Evolutionary conservation across 2,113 vertebrate genomes (phyloP).

Genomic region (Plotosus lineatus): DNA sequence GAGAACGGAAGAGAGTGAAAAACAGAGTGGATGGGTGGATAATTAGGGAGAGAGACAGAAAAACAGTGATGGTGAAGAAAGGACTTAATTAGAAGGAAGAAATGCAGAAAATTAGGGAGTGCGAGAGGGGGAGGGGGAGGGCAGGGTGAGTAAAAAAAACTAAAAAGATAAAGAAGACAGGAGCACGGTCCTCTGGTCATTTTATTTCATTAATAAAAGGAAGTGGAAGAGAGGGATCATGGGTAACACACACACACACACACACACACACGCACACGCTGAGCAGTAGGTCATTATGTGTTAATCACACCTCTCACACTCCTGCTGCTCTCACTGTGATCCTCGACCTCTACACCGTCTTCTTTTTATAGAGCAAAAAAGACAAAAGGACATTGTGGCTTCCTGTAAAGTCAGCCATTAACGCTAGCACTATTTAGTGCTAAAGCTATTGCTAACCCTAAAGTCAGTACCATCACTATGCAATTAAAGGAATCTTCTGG

Average conservation of each 20-base stretch:
- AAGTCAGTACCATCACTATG: no score
- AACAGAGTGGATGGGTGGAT: conserved; percentile 9
- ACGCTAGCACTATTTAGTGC: not conserved
- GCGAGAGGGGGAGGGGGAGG: not conserved
- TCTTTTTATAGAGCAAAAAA: conserved; percentile 37
- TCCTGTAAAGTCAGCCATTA: conserved; percentile 18
- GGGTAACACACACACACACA: conserved; percentile 13
- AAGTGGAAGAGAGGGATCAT: conserved; percentile 33
- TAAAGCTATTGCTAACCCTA: not conserved
- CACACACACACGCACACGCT: conserved; percentile 24
- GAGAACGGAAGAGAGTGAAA: not conserved
- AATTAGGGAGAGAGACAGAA: conserved; percentile 23
- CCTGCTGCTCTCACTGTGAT: conserved; percentile 22
- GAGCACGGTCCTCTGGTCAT: not conserved
- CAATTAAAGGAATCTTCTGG: not conserved
- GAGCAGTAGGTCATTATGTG: conserved; percentile 42
- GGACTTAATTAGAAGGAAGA: conserved; percentile 32
- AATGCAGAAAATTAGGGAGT: conserved; percentile 15
- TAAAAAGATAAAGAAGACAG: not conserved
- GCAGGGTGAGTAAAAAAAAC: not conserved
- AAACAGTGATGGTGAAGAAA: conserved; percentile 17
- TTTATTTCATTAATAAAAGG: conserved; percentile 44
- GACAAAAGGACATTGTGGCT: conserved; percentile 18
- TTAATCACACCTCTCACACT: conserved; percentile 43
- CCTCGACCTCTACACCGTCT: conserved; percentile 20